These are phyloP conservation scores for Calameuta filiformis DNA, from an alignment of 2,888 invertebrate species.

Conservation along the genomic window DNA sequence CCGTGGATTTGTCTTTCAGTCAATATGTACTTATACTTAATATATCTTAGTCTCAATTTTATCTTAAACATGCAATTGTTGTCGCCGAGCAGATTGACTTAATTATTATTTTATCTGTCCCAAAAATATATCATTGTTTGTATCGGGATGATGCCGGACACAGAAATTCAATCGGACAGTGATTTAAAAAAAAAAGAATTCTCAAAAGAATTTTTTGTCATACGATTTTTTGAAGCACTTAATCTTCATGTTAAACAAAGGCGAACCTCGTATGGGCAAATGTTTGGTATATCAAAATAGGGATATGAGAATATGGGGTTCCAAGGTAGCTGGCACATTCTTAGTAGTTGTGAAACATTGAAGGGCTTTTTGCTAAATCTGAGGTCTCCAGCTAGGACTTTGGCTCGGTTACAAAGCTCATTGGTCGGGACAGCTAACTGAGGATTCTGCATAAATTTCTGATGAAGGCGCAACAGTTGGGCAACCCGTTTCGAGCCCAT, in stretches of 20 bases:
- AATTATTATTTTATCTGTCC: neutral
- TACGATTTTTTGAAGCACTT: too few species aligned
- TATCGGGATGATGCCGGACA: neutral
- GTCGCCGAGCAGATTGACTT: neutral
- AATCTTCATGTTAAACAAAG: too few species aligned
- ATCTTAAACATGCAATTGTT: neutral
- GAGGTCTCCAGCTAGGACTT: slow-evolving; percentile 31
- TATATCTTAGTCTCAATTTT: neutral
- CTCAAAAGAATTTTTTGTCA: too few species aligned
- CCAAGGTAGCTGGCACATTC: neutral
- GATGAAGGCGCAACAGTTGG: slow-evolving; percentile 62
- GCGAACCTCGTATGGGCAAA: too few species aligned
- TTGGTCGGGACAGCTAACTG: slow-evolving; percentile 52
- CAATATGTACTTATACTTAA: neutral
- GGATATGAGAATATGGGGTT: neutral
- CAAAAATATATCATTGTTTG: neutral
- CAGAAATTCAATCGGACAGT: too few species aligned
- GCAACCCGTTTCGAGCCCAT: slow-evolving; percentile 44
- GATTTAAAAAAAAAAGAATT: too few species aligned
- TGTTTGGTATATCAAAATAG: too few species aligned
- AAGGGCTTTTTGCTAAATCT: slow-evolving; percentile 47
- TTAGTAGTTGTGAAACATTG: slow-evolving; percentile 41
- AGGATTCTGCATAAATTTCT: slow-evolving; percentile 59
- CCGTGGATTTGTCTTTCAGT: neutral
- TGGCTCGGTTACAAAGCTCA: slow-evolving; percentile 51